phyloP scores from a whole-genome alignment of 1,140 invertebrate genomes.

The Physella acuta region DNA sequence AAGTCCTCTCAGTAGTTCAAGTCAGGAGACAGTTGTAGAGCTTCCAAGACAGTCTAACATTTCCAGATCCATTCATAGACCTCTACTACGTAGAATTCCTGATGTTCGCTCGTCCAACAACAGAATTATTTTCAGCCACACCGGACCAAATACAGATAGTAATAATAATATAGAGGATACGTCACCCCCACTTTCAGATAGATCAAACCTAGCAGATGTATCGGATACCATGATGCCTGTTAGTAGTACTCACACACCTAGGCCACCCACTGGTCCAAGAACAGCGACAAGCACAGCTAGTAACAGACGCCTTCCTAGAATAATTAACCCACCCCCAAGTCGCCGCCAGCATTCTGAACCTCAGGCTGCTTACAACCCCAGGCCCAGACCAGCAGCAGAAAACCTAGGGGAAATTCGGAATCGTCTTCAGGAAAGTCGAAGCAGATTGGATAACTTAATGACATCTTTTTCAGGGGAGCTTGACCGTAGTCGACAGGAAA shows the following conservation, averaged over 20 bases:
- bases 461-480: slow-evolving; percentile 41
- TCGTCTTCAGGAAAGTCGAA: slow-evolving; percentile 44
- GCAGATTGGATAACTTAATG: slow-evolving; percentile 45
- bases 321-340: slow-evolving; percentile 10
- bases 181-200: background rate
- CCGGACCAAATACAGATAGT: background rate
- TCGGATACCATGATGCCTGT: background rate
- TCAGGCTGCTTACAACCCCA: background rate
- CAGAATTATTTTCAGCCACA: slow-evolving; percentile 19
- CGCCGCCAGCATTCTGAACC: slow-evolving; percentile 6
- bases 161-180: slow-evolving; percentile 17
- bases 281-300: slow-evolving; percentile 14
- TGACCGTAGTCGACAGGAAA: slow-evolving; percentile 41
- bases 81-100: background rate
- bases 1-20: slow-evolving; percentile 20
- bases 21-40: slow-evolving; percentile 18
- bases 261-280: slow-evolving; percentile 19
- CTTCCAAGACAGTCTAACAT: background rate
- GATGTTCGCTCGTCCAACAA: slow-evolving; percentile 3
- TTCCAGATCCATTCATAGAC: background rate
- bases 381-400: slow-evolving; percentile 5
- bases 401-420: slow-evolving; percentile 36
- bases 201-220: background rate
- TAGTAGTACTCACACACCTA: slow-evolving; percentile 16
- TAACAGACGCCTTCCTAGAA: slow-evolving; percentile 5